Percentiles rank a stretch among this genome's conserved stretches.
Conservation (phyloP, 2,113 vertebrate genomes). For the Rhabdomys dilectus region DNA sequence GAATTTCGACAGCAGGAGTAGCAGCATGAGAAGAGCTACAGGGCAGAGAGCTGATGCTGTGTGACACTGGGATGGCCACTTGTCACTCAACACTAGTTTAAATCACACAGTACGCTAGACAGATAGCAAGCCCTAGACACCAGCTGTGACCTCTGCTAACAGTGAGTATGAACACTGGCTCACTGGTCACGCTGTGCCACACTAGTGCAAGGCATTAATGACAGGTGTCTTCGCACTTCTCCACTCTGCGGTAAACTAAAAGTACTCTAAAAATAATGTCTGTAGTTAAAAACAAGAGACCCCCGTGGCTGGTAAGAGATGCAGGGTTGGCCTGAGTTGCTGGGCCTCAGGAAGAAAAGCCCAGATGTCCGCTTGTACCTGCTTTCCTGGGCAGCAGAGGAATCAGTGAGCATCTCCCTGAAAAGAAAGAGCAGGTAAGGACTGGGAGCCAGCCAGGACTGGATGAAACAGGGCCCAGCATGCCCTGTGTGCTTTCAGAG, state of each 20-base stretch:
- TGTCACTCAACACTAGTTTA: neutral
- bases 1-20: neutral
- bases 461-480: accelerated
- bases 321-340: neutral
- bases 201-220: neutral
- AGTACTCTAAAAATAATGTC: neutral
- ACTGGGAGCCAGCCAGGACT: neutral
- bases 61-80: neutral
- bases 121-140: no score
- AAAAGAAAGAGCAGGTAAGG: neutral
- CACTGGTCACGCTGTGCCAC: neutral
- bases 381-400: neutral
- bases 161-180: neutral
- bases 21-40: neutral
- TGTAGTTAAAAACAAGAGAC: neutral
- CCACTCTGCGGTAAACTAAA: neutral
- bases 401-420: neutral
- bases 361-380: neutral
- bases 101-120: neutral
- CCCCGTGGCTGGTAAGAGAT: neutral
- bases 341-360: neutral
- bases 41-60: neutral
- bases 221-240: neutral
- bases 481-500: neutral
- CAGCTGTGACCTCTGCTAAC: neutral